phyloP scores from a whole-genome alignment of 2,113 vertebrate species.

The Solea senegalensis region DNA sequence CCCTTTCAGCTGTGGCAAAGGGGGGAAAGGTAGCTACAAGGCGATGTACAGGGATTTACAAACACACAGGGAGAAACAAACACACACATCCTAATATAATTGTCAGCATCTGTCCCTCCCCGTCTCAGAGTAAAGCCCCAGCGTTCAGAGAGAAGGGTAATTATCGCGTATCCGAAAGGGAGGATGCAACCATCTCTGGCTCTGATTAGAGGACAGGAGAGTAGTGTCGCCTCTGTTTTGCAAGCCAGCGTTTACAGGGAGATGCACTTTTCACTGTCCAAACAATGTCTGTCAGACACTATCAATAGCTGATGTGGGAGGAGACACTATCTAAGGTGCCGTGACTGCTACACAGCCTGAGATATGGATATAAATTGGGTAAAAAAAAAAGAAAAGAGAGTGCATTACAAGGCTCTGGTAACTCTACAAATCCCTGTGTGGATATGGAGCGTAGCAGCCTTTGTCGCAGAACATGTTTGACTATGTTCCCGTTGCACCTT shows the following conservation, averaged over 20 bases:
- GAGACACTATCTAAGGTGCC: constrained; percentile 54
- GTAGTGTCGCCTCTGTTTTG: constrained; percentile 83
- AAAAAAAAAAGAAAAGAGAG: constrained; percentile 35
- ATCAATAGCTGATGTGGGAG: constrained; percentile 68
- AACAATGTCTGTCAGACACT: constrained; percentile 67
- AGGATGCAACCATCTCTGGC: constrained; percentile 90
- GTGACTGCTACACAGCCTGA: constrained; percentile 20
- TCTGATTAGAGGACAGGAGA: constrained; percentile 90
- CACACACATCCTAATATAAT: constrained; percentile 74
- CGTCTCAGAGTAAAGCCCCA: constrained; percentile 85
- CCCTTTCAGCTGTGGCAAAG: constrained; percentile 58
- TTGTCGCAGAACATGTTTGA: constrained; percentile 30
- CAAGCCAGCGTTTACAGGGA: constrained; percentile 85
- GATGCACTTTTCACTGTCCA: constrained; percentile 82
- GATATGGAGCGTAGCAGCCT: constrained; percentile 3
- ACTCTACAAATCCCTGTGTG: constrained; percentile 38
- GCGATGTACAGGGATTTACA: constrained; percentile 41
- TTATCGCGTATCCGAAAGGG: constrained; percentile 92
- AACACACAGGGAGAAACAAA: constrained; percentile 39
- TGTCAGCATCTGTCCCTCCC: constrained; percentile 80
- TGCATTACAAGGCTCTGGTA: constrained; percentile 45
- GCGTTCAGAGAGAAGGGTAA: constrained; percentile 88
- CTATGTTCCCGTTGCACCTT: constrained; percentile 36
- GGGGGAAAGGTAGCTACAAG: constrained; percentile 62
- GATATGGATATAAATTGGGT: constrained; percentile 60